Base-by-base conservation (phyloP, 92 coral and sea anemone species). In the Umimayanthus kanabou region DNA sequence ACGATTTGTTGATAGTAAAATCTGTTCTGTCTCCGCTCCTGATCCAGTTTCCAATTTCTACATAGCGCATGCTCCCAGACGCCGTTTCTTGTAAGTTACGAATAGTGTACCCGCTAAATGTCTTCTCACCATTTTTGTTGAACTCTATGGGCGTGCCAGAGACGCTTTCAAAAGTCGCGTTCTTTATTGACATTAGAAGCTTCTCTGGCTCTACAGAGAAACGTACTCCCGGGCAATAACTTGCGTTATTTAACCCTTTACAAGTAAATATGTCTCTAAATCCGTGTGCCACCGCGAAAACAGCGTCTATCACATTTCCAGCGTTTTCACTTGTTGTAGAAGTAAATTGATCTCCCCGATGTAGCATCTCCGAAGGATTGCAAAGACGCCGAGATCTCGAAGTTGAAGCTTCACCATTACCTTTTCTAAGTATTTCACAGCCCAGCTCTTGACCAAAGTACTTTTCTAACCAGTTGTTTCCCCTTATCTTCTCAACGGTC, bases 251-350 rank as follows among this genome's bases (percentile, higher is more conserved):
- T 13, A 57, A 29, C 26, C 72, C 70, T n/a, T 81, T 88, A 88
- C 99, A 96, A 25, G 85, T 88, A 29, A 89, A 33, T 50, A 97
- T 91, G 64, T 89, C 85, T 50, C 83, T 81, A 39, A 97, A 39
- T 11, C 98, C 99, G 73, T 91, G 65, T 11, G 97, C 99, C 2
- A 93, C 87, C 0, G 95, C 96, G 13, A 88, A 89, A 10, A 97
- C 96, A 57, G 97, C 93, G 79, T 95, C 98, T 11, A 97, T 93
- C 6, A 97, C 96, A 77, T 91, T 97, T 9, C 95, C 94, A 26
- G 93, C 87, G 14, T 87, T 88, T 76, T 96, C 98, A 67, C 50
- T 81, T 5, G 67, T 66, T 18, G 39, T 76, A 29, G 93, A 79
- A 33, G 87, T 55, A 40, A 92, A 85, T 7, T 57, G 65, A 22